Conservation (phyloP, 2,797 vertebrate species). For the Limosa lapponica region DNA sequence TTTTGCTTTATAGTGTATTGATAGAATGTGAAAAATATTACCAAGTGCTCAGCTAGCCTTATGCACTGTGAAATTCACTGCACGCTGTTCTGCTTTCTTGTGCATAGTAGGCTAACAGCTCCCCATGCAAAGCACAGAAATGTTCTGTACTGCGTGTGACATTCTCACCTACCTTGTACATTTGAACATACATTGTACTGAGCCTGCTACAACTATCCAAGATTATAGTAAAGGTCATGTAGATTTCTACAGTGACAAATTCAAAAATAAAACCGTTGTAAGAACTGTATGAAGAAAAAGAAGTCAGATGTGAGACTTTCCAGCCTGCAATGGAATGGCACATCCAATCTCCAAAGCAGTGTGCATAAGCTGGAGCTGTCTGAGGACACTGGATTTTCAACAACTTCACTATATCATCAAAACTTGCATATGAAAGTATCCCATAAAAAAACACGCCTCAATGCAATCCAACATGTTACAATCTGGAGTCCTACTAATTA, state of each 20-base stretch:
- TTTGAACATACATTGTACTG: background rate
- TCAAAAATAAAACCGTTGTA: background rate
- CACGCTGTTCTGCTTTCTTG: background rate
- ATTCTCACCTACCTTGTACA: background rate
- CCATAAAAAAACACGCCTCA: background rate
- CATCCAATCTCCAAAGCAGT: background rate
- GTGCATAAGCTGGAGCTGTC: background rate
- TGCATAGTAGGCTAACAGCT: background rate
- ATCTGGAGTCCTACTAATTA: constrained; percentile 28
- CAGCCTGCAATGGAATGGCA: background rate
- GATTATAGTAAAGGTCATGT: background rate
- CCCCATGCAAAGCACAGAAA: background rate
- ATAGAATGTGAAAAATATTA: background rate
- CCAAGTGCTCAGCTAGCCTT: background rate
- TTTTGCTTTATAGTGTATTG: background rate
- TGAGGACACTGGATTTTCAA: background rate
- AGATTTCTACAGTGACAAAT: background rate
- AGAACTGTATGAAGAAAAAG: background rate
- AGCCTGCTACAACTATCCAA: background rate
- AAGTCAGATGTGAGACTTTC: background rate
- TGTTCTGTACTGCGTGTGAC: background rate
- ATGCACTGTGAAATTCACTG: background rate
- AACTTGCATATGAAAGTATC: background rate
- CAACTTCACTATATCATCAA: background rate
- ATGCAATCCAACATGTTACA: background rate